Evolutionary conservation across 2,888 invertebrate species (phyloP), one percentile per base, ranked within the genome.

Genomic region (Trachelus troglodyta): DNA sequence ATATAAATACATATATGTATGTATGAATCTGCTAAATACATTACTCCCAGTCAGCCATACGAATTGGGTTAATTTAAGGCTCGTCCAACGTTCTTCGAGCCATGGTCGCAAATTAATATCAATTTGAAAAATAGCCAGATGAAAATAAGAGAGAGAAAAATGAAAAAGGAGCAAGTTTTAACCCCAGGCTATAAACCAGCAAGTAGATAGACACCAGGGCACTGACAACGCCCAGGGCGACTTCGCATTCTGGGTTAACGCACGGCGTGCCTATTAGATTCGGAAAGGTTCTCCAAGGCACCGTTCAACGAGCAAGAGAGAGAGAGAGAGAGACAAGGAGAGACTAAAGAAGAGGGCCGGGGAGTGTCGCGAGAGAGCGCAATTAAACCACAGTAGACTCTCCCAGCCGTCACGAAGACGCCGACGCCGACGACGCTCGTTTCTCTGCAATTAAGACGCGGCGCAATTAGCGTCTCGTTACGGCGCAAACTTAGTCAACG

Each of bases 181-280:
- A 76, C 76, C 75, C 76, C 76, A 34, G 69, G 71, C 71, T 77
- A 73, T 76, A 23, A 56, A 23, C 56, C 56, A 56, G 23, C 56
- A 56, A 23, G 56, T 56, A 56, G 56, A 56, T 56, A 56, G 56
- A 9, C 56, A 56, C 56, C 56, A 9, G 56, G 56, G 56, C 56
- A 56, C 56, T 56, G 56, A 71, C 71, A 80, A 85, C 84, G 87
- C 88, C 85, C 84, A 84, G 82, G 85, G 85, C 87, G 80, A 85
- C 83, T 81, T 84, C 82, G 83, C 86, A 89, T 89, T 89, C 88
- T 87, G 86, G 89, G 83, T 84, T 84, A 84, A 81, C 85, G 31
- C 71, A 71, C 71, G 71, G 12, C 71, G 71, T 34, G 31, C 33
- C 31, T 71, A 71, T 34, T 56, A 56, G 56, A 56, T 56, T 56